Evolutionary conservation across 2,888 invertebrate genomes (phyloP), one percentile per base, ranked within the genome.

Genomic region (Meandrusa payeni): DNA sequence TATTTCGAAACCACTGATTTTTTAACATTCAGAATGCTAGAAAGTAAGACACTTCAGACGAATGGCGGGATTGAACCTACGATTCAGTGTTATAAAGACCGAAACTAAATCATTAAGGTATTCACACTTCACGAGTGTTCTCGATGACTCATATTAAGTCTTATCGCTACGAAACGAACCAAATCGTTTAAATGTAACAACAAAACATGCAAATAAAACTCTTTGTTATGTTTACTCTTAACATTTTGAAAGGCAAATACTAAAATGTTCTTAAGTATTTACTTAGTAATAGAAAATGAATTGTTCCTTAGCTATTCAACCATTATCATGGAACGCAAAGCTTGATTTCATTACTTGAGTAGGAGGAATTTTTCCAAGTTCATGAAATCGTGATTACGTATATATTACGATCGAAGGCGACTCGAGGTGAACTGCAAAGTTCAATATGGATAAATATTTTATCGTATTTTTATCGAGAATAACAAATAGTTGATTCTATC

Each of bases 301-400:
- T 34, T 12, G 5, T 24, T 15, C 10, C 7, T 2, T 17, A 3
- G 12, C 1, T 1, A 20, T 5, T 27, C 7, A 5, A 4, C 2
- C 10, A 10, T 23, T 23, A 24, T 23, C 11, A 17, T 1, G 10
- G 9, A 15, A 24, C 24, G 11, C n/a, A n/a, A n/a, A n/a, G n/a
- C 11, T 26, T 37, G 7, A 17, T 37, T 10, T 37, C 27, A 40
- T 12, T 17, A 7, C 24, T 19, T 9, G 7, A 19, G 19, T 19
- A 26, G 24, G 15, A 40, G 24, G 24, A 23, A 26, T 32, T 40
- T 26, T 32, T 40, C 40, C 24, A 26, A 40, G 32, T 40, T 40
- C 40, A 32, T 40, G 24, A 40, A 24, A 40, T 32, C 24, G 32
- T 40, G 40, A 40, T 40, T 32, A 39, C 29, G 29, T 39, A 39